Percentiles rank a stretch among this genome's conserved stretches.
Conservation (phyloP, 2,113 vertebrate genomes). For the Henicopernis longicauda region DNA sequence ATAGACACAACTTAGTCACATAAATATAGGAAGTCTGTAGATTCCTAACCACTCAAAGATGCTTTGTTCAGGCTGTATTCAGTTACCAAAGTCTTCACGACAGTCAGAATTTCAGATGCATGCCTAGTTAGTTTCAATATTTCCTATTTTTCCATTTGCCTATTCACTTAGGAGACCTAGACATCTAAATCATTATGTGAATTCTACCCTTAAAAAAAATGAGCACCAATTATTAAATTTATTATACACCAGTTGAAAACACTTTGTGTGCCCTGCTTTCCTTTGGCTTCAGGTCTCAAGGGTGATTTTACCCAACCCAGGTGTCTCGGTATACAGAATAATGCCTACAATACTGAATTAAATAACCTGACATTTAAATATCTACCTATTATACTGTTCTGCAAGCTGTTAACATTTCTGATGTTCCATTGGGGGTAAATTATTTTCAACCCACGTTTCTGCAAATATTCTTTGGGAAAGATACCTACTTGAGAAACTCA, state of each 20-base stretch:
- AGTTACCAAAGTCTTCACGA: not conserved
- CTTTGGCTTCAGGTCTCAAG: not conserved
- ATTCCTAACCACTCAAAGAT: not conserved
- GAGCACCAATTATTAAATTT: not conserved
- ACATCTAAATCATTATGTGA: not conserved
- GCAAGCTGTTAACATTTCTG: not conserved
- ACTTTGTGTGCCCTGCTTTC: not conserved
- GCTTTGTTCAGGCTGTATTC: not conserved
- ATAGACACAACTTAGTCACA: not conserved
- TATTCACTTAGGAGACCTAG: not conserved
- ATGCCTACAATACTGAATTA: not conserved
- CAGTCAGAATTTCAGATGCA: not conserved
- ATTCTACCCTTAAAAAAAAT: not conserved
- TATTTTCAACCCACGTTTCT: not conserved
- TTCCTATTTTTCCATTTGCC: not conserved
- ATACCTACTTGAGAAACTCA: not conserved
- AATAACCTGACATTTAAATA: not conserved
- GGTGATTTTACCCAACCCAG: not conserved
- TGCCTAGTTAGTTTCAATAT: not conserved
- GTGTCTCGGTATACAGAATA: not conserved
- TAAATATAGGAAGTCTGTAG: not conserved
- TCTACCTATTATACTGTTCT: not conserved
- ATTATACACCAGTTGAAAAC: not conserved
- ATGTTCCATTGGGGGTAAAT: not conserved
- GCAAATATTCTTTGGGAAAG: not conserved